Conservation (phyloP, 2,797 vertebrate genomes). For the Crenuchus spilurus region DNA sequence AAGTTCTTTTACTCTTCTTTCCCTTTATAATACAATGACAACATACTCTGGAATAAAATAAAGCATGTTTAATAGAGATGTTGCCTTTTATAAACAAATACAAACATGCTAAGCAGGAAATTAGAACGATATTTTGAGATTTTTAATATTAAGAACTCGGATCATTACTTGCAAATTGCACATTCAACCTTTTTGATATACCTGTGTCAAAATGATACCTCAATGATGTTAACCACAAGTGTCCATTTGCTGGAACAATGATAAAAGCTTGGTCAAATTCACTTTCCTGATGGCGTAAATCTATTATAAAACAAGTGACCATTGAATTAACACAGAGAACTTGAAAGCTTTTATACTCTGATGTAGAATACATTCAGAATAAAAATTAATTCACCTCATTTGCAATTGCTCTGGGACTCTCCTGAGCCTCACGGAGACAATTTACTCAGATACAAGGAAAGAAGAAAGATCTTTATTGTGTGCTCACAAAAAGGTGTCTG, state of each 20-base stretch:
- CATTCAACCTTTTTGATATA: conserved; percentile 66
- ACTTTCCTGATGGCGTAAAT: conserved; percentile 67
- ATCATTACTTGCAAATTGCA: conserved; percentile 59
- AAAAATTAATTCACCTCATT: conserved; percentile 72
- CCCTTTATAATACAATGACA: neutral
- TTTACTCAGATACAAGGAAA: conserved; percentile 59
- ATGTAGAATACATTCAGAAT: conserved; percentile 69
- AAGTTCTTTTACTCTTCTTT: neutral
- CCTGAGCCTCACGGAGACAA: conserved; percentile 64
- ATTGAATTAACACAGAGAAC: conserved; percentile 77
- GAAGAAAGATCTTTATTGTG: conserved; percentile 40
- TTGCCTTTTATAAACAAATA: neutral
- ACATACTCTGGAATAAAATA: neutral
- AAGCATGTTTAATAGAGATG: neutral
- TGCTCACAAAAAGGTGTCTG: conserved; percentile 31
- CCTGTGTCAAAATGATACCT: conserved; percentile 69
- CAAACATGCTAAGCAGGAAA: neutral
- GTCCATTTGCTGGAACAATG: conserved; percentile 69
- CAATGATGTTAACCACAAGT: conserved; percentile 69
- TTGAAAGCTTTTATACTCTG: conserved; percentile 78
- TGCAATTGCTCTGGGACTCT: conserved; percentile 69
- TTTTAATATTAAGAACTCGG: conserved; percentile 60
- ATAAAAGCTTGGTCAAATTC: conserved; percentile 74
- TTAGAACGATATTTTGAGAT: conserved; percentile 43
- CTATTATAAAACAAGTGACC: conserved; percentile 77